Evolutionary conservation across 2,113 vertebrate species (phyloP).

Genomic region (Callionymus lyra): DNA sequence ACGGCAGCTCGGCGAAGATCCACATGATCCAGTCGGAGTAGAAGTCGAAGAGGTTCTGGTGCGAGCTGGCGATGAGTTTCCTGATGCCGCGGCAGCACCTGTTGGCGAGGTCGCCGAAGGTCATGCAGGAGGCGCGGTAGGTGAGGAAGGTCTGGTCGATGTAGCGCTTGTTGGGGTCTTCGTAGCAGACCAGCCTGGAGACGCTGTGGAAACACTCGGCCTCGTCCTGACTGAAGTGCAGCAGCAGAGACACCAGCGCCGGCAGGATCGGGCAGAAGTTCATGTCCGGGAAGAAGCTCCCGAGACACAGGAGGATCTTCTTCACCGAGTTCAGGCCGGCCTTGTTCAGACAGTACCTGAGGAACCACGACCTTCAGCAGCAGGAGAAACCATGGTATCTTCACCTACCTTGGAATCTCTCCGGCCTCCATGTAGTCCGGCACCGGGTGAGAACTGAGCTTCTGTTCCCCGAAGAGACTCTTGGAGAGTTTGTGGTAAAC

Average conservation of each 20-base stretch:
- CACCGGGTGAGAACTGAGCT: constrained; percentile 62
- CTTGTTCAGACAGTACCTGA: constrained; percentile 72
- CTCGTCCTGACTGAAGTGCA: constrained; percentile 79
- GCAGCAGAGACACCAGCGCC: constrained; percentile 71
- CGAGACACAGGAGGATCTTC: constrained; percentile 74
- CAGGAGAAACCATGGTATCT: too few species aligned
- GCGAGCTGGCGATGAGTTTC: constrained; percentile 71
- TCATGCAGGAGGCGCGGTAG: constrained; percentile 78
- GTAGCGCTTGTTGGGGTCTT: constrained; percentile 70
- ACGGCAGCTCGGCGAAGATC: constrained; percentile 80
- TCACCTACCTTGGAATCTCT: constrained; percentile 73
- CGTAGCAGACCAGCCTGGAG: constrained; percentile 70
- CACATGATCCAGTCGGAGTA: constrained; percentile 82
- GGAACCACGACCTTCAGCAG: too few species aligned
- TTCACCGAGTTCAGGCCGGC: constrained; percentile 69
- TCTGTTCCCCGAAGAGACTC: constrained; percentile 64
- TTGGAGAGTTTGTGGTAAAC: constrained; percentile 56
- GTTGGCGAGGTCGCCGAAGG: constrained; percentile 81
- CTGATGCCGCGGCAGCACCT: constrained; percentile 78
- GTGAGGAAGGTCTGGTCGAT: constrained; percentile 78
- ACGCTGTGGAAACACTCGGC: constrained; percentile 76
- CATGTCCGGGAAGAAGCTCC: constrained; percentile 69
- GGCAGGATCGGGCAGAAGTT: constrained; percentile 76
- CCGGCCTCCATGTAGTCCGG: constrained; percentile 74
- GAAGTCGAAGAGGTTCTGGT: constrained; percentile 76